Percentiles rank a stretch among this genome's conserved stretches.
These are phyloP conservation scores for Spermophilus dauricus DNA, from an alignment of 2,113 vertebrate species.

Conservation along the genomic window DNA sequence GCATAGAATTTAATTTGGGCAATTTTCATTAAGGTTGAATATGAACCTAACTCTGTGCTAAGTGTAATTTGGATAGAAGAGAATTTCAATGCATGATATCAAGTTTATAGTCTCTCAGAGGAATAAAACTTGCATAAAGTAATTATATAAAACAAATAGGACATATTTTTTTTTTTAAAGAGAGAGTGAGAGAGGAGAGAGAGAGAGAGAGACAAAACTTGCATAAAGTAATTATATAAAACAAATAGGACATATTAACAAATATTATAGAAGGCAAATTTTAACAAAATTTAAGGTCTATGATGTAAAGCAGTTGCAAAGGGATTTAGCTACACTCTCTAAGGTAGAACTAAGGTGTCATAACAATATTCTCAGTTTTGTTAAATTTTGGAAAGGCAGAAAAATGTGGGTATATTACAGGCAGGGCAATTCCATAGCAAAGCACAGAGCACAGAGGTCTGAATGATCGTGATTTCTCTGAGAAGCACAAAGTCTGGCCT, in stretches of 20 bases:
- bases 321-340: neutral
- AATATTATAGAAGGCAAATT: neutral
- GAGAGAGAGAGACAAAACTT: too few species aligned
- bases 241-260: neutral
- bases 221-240: too few species aligned
- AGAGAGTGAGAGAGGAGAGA: too few species aligned
- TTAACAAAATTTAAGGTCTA: neutral
- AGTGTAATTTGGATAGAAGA: neutral
- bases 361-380: neutral
- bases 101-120: conserved; percentile 3
- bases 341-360: neutral
- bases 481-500: neutral
- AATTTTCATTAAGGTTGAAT: conserved; percentile 46
- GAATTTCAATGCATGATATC: conserved; percentile 18
- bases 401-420: too few species aligned
- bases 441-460: neutral
- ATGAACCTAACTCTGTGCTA: neutral
- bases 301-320: neutral
- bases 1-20: conserved; percentile 58
- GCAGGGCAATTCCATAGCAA: neutral
- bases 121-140: neutral
- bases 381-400: neutral
- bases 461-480: neutral
- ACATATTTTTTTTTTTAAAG: too few species aligned
- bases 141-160: conserved; percentile 36